phyloP scores from a whole-genome alignment of 1,140 invertebrate genomes.

The Eupeodes corollae region DNA sequence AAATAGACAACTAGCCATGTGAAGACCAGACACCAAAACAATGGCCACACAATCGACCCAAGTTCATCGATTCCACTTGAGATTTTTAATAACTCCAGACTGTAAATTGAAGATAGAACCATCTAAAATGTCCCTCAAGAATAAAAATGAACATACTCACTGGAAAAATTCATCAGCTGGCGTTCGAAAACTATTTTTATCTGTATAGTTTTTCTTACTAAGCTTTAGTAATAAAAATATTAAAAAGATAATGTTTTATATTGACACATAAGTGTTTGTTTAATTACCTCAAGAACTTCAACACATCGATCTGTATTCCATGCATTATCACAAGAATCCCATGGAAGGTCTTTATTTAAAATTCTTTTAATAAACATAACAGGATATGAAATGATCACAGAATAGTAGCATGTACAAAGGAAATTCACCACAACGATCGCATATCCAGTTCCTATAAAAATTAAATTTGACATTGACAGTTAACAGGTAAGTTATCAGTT shows the following conservation, averaged over 20 bases:
- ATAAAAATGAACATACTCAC: constrained; percentile 43
- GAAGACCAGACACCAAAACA: constrained; percentile 55
- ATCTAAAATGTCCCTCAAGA: not conserved
- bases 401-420: constrained; percentile 87
- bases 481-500: not conserved
- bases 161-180: constrained; percentile 78
- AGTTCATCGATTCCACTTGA: constrained; percentile 52
- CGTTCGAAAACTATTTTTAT: constrained; percentile 40
- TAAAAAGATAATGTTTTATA: not conserved
- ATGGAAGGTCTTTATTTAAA: constrained; percentile 21
- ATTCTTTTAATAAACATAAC: constrained; percentile 72
- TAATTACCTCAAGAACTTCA: constrained; percentile 26
- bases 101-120: constrained; percentile 33
- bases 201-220: constrained; percentile 5
- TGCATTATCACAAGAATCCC: constrained; percentile 41
- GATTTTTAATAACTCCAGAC: constrained; percentile 56
- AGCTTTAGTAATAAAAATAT: not conserved
- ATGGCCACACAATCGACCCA: constrained; percentile 58
- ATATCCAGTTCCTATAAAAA: constrained; percentile 60
- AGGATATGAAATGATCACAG: constrained; percentile 85
- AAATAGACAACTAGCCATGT: constrained; percentile 70
- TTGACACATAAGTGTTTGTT: not conserved
- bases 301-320: constrained; percentile 78
- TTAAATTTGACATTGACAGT: too few relatives aligned
- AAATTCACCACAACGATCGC: constrained; percentile 76